Evolutionary conservation across 1,140 invertebrate species (phyloP), one percentile per base, ranked within the genome.

Genomic region (Megalopta genalis): DNA sequence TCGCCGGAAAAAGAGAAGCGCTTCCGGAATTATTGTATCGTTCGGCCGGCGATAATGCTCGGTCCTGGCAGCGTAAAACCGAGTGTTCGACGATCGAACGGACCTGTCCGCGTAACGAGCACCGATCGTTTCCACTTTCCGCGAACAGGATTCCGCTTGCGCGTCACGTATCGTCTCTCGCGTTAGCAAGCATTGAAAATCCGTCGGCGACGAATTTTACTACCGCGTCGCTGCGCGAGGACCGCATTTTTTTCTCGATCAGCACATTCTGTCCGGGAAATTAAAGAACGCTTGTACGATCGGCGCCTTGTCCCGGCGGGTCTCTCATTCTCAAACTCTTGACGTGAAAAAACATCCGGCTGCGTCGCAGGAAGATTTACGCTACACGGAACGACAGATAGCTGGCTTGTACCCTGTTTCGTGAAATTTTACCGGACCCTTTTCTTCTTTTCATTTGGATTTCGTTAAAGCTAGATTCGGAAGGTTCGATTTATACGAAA

Each of bases 81-180:
- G 64, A n/a, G 39, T 32, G 32, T 78, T 54, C 63, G 7, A 37
- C 16, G 27, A 83, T 66, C 32, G 25, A 64, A 37, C 54, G 21
- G 27, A 73, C 64, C 77, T 59, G 49, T 52, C 18, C 49, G 49
- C 49, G 14, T 18, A 52, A 52, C 81, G 76, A 84, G 57, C 57
- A 14, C 37, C 67, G 63, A 72, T 78, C 52, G 74, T 83, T 77
- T 49, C 25, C n/a, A 67, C 65, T 25, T 77, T 63, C 72, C 54
- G n/a, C 67, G 59, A 66, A 37, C 27, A 52, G 60, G 72, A 72
- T 85, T 86, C 49, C 71, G 80, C 84, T 85, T 79, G 74, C 82
- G 49, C 77, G 74, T 76, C 82, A 87, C 77, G 79, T 82, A 57
- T 76, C 78, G 59, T 69, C 37, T 74, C 67, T 64, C 69, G 60